phyloP scores from a whole-genome alignment of 1,140 invertebrate genomes.

The Leptopilina clavipes region DNA sequence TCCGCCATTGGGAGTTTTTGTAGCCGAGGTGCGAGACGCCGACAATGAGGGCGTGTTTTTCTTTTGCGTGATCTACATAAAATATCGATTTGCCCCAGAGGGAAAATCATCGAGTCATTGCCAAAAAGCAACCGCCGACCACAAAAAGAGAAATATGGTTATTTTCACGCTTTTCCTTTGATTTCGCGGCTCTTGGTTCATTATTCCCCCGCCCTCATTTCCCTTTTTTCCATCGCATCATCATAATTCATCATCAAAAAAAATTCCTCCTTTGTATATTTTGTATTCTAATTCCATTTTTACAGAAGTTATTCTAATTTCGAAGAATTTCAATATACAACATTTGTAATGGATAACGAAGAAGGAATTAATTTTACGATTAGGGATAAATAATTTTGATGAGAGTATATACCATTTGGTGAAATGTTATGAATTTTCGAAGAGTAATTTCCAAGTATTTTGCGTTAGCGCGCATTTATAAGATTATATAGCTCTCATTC shows the following conservation, averaged over 20 bases:
- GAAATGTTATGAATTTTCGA: neutral
- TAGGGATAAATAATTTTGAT: no score
- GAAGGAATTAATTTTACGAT: slow-evolving; percentile 41
- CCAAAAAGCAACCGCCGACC: slow-evolving; percentile 42
- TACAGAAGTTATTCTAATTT: no score
- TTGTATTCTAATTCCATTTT: no score
- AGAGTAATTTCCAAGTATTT: neutral
- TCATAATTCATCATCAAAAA: slow-evolving; percentile 19
- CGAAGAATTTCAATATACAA: no score
- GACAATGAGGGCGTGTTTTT: slow-evolving; percentile 58
- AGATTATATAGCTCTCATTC: slow-evolving; percentile 38
- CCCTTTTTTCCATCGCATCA: neutral
- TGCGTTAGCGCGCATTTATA: slow-evolving; percentile 7
- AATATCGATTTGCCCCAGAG: slow-evolving; percentile 58
- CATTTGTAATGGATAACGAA: no score
- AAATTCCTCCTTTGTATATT: neutral
- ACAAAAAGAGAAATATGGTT: slow-evolving; percentile 66
- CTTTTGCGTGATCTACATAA: slow-evolving; percentile 66
- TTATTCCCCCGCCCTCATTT: slow-evolving; percentile 36
- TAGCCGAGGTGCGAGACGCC: slow-evolving; percentile 53
- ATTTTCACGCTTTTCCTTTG: slow-evolving; percentile 64
- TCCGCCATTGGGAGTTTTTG: neutral
- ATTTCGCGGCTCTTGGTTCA: slow-evolving; percentile 64
- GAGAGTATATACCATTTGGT: no score
- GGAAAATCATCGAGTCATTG: slow-evolving; percentile 66